A percentile compares a stretch with the other conserved stretches of the same genome.
phyloP scores from a whole-genome alignment of 2,797 vertebrate genomes.

The Sebastes hubbsi region DNA sequence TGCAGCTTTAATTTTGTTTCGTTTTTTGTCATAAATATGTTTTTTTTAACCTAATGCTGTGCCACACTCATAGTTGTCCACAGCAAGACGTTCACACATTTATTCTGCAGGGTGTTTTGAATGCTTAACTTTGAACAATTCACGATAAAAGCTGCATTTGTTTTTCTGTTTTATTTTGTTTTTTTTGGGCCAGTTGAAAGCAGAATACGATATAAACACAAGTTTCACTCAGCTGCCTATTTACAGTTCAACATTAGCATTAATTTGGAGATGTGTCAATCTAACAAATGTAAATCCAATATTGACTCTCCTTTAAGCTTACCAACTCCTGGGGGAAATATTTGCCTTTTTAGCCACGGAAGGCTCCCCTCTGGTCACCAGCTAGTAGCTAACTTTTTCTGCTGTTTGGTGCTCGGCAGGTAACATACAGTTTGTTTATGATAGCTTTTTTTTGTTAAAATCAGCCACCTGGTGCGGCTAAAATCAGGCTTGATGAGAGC shows the following conservation, averaged over 20 bases:
- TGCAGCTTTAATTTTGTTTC: no score
- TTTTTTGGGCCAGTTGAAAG: no score
- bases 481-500: background rate
- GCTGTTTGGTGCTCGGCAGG: background rate
- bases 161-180: no score
- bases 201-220: background rate
- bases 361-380: background rate
- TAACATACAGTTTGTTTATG: no score
- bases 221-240: background rate
- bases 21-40: no score
- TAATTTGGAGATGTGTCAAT: background rate
- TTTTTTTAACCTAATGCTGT: no score
- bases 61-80: background rate
- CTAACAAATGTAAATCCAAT: background rate
- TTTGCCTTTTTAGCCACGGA: background rate
- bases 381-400: background rate
- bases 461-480: no score
- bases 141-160: no score
- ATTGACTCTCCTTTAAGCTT: background rate
- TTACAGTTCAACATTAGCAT: background rate
- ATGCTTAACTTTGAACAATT: no score
- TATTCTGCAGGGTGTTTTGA: background rate
- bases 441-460: background rate
- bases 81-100: background rate
- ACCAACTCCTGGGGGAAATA: background rate